Evolutionary conservation across 2,797 vertebrate species (phyloP).

Genomic region (Trachops cirrhosus): DNA sequence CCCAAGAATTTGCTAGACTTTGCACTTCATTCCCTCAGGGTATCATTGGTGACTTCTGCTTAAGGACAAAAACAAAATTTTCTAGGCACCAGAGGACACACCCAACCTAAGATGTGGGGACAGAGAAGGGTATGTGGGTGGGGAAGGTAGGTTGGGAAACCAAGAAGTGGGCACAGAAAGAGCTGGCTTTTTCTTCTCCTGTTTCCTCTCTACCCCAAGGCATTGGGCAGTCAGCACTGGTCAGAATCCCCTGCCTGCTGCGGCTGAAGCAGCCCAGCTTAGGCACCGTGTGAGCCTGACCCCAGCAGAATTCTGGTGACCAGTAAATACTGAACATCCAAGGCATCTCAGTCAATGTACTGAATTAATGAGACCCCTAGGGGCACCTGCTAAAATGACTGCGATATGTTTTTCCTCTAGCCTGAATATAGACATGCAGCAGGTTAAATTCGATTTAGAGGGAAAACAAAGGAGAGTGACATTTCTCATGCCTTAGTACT

Average conservation of each 20-base stretch:
- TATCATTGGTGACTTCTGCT: background rate
- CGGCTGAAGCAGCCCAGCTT: background rate
- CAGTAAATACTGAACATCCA: background rate
- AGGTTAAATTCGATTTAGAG: background rate
- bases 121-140: background rate
- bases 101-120: background rate
- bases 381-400: background rate
- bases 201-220: background rate
- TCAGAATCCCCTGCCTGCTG: background rate
- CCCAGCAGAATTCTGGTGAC: background rate
- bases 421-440: background rate
- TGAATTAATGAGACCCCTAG: background rate
- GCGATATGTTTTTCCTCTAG: background rate
- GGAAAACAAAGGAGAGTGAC: fast-evolving
- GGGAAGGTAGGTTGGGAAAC: background rate
- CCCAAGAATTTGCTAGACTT: background rate
- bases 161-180: background rate
- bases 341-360: background rate
- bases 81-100: background rate
- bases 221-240: background rate
- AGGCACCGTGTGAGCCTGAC: background rate
- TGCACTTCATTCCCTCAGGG: background rate
- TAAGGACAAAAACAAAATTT: slow-evolving; percentile 29
- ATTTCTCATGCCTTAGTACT: background rate
- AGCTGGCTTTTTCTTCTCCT: background rate